Evolutionary conservation across 2,888 invertebrate species (phyloP), one percentile per base, ranked within the genome.

Genomic region (Tetragnatha montana): DNA sequence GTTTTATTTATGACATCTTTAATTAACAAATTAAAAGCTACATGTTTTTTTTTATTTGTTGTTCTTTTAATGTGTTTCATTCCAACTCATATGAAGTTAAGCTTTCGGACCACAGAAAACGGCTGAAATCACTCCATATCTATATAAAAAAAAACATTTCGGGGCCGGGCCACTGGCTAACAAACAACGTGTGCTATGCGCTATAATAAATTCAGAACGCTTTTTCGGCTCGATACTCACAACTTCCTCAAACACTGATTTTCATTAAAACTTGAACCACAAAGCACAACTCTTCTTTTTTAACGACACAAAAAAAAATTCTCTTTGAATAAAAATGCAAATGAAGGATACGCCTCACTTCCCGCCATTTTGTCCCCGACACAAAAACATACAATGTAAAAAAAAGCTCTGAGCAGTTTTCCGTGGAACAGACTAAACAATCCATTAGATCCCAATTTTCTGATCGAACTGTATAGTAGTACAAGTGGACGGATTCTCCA

Each of bases 401-500:
- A 35, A 35, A 35, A 71, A 71, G 71, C 19, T 17, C 10, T 71
- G 19, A n/a, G n/a, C 19, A 10, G 22, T 21, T 71, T 22, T 71
- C 21, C n/a, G n/a, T 71, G 17, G 19, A 19, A 21, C 19, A 71
- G 19, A 19, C 19, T 71, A n/a, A 71, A 71, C 10, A 71, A 71
- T 8, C 12, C 22, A 71, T 74, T 81, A 50, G 74, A 74, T 73
- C n/a, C 21, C 8, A 73, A 47, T 22, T 82, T 74, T 82, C 35
- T 51, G 73, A 74, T 74, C 50, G 82, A 22, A 70, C 80, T 80
- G 17, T 35, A 35, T 35, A 35, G 35, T 19, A 47, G 69, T 35
- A 82, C 60, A 74, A n/a, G 81, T 47, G 21, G 81, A 81, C n/a
- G 8, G 71, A 50, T 81, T 49, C 47, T 21, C 51, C 82, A 35